Percentiles rank a stretch among this genome's conserved stretches.
Conservation (phyloP, 2,797 vertebrate species). For the Pyrrhura leucotis region DNA sequence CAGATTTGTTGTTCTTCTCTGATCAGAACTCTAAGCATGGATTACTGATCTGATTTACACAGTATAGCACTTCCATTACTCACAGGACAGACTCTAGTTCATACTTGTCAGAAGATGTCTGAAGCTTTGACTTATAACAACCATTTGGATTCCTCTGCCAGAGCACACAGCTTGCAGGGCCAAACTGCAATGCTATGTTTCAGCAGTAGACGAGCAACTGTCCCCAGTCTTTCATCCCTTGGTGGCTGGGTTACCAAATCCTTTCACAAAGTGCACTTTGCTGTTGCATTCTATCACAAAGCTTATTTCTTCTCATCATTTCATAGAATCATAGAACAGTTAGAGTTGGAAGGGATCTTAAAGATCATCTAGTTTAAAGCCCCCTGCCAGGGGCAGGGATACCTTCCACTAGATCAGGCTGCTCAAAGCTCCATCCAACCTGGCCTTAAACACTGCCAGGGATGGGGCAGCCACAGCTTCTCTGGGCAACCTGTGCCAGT, state of each 20-base stretch:
- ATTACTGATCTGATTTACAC: slow-evolving; percentile 11
- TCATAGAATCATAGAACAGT: neutral
- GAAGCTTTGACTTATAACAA: slow-evolving; percentile 13
- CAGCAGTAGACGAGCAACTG: neutral
- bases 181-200: neutral
- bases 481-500: neutral
- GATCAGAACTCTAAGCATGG: slow-evolving; percentile 1
- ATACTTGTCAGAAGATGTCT: slow-evolving; percentile 6
- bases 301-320: neutral
- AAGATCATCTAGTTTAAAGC: neutral
- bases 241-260: neutral
- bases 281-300: neutral
- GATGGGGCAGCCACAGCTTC: neutral
- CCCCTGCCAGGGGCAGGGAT: neutral
- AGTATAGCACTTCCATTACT: neutral
- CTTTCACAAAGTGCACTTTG: neutral
- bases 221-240: neutral
- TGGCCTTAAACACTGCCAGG: neutral
- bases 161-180: neutral
- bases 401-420: neutral
- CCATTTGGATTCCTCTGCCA: neutral
- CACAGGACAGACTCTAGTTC: slow-evolving; percentile 14
- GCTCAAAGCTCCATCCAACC: neutral
- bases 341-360: neutral
- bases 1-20: slow-evolving; percentile 30